Evolutionary conservation across 1,140 invertebrate species (phyloP).

Genomic region (Anadara kagoshimensis): DNA sequence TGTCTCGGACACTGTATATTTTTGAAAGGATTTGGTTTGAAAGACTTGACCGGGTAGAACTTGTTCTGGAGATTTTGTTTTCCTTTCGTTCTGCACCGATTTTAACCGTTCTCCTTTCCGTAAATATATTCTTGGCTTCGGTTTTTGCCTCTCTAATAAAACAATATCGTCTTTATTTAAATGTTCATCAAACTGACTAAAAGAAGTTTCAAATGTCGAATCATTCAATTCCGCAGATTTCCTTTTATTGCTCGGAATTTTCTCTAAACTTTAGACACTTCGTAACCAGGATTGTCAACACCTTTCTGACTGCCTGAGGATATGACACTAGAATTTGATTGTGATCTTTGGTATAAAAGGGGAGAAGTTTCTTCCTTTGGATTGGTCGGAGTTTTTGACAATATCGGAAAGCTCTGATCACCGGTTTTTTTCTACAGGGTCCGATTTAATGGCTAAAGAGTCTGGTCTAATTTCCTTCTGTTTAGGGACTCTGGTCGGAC

Average conservation of each 20-base stretch:
- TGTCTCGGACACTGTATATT: too few relatives aligned
- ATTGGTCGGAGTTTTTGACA: not conserved
- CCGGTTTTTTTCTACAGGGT: not conserved
- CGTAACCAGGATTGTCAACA: constrained; percentile 30
- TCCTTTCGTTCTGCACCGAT: not conserved
- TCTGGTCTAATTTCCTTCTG: not conserved
- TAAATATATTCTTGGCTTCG: not conserved
- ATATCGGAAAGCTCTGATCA: not conserved
- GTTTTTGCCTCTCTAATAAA: not conserved
- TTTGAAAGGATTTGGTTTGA: too few relatives aligned
- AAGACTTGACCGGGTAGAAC: too few relatives aligned
- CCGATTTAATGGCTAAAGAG: not conserved
- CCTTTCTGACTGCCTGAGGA: constrained; percentile 29
- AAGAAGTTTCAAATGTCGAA: not conserved
- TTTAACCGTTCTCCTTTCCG: constrained; percentile 3
- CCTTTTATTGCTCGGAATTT: not conserved
- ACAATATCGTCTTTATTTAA: not conserved
- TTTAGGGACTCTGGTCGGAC: constrained; percentile 8
- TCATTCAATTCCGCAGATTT: not conserved
- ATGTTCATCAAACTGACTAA: not conserved
- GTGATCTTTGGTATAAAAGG: constrained; percentile 20
- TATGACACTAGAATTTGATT: constrained; percentile 22
- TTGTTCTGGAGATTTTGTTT: not conserved
- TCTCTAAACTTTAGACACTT: constrained; percentile 22
- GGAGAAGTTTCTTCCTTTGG: constrained; percentile 30